Conservation (phyloP, 2,888 invertebrate species). For the Ischnus inquisitorius region DNA sequence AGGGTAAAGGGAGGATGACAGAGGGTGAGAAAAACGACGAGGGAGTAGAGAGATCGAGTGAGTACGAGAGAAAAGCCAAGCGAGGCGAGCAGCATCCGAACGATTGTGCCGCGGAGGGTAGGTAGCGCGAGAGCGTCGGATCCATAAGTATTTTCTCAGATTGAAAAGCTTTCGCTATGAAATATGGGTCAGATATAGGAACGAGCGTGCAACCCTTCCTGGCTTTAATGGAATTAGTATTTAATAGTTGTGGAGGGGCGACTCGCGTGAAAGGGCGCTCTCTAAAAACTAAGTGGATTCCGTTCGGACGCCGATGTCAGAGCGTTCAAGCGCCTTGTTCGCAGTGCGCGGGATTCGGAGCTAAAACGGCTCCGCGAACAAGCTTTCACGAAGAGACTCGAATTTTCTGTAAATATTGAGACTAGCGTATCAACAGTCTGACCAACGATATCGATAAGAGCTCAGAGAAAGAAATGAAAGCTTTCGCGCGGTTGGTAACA, state of each 20-base stretch:
- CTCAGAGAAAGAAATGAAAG: slow-evolving; percentile 17
- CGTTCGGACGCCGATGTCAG: slow-evolving; percentile 46
- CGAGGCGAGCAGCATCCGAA: slow-evolving; percentile 55
- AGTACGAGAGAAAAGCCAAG: slow-evolving; percentile 41
- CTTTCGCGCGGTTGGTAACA: slow-evolving; percentile 23
- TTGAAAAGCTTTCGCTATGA: slow-evolving; percentile 84
- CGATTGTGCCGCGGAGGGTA: slow-evolving; percentile 44
- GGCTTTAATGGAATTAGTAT: slow-evolving; percentile 85
- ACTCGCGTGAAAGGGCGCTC: slow-evolving; percentile 74
- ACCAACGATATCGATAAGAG: background rate
- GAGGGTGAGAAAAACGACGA: slow-evolving; percentile 50
- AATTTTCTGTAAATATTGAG: no score
- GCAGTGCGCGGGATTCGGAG: background rate
- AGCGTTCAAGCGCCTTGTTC: background rate
- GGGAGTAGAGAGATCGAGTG: slow-evolving; percentile 28
- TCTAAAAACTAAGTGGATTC: slow-evolving; percentile 82
- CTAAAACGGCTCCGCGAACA: background rate
- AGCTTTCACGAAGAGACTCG: background rate
- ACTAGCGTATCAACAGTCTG: no score
- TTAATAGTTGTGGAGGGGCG: slow-evolving; percentile 79
- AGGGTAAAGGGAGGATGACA: slow-evolving; percentile 52
- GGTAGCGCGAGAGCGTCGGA: slow-evolving; percentile 56
- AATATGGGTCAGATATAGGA: slow-evolving; percentile 84
- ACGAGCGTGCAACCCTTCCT: slow-evolving; percentile 82
- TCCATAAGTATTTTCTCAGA: slow-evolving; percentile 79